Evolutionary conservation across 2,888 invertebrate species (phyloP), one percentile per base, ranked within the genome.

Genomic region (Autographa gamma): DNA sequence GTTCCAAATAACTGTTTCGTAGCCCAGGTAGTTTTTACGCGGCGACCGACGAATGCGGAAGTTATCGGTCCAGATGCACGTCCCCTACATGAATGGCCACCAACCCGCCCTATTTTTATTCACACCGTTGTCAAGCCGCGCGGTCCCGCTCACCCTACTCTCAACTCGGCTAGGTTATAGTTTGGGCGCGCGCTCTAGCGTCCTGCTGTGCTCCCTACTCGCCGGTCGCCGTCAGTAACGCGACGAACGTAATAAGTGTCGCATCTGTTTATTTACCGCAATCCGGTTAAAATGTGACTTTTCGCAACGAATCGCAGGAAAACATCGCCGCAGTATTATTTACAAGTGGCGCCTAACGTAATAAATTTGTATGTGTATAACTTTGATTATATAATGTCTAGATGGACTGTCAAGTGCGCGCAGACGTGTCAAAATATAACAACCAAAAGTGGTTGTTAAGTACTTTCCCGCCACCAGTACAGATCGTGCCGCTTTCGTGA

Each of bases 111-210:
- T 85, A 84, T 84, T 89, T 82, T 82, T 86, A 83, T 88, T 79
- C 85, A 83, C 89, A 89, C 88, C 88, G 86, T 84, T 83, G 88
- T 87, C 86, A 81, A 79, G 79, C 79, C 80, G 74, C 74, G 73
- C 74, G 82, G 85, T 86, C 88, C 88, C 85, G 86, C 79, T 85
- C 87, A 90, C 93, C 93, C 93, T 90, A 89, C 92, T 91, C 91
- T 85, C 83, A 92, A 92, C 79, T 92, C 85, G 87, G 92, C 92
- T 93, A 93, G 93, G 92, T 93, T 94, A 94, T 93, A 94, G 92
- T 93, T 93, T 91, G 87, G 90, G 90, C 91, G 91, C 90, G 88
- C 91, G 89, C 88, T 88, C 88, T 89, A 88, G 90, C 91, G 90
- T 90, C 91, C 91, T 86, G 90, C 82, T 83, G 84, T 81, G 81